Evolutionary conservation across 2,113 vertebrate species (phyloP).

Genomic region (Clupea harengus): DNA sequence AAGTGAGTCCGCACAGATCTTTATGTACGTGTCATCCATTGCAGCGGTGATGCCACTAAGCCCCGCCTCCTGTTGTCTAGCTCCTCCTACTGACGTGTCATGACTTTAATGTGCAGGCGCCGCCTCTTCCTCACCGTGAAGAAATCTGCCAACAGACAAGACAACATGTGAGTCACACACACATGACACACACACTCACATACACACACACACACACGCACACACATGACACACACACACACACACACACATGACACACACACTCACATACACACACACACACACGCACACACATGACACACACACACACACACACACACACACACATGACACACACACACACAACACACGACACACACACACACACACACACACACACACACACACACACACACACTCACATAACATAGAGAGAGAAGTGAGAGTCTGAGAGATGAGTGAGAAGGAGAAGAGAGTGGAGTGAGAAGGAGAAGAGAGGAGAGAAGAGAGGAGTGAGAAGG

Average conservation of each 20-base stretch:
- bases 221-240: background rate
- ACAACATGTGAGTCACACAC: background rate
- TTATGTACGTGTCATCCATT: constrained; percentile 40
- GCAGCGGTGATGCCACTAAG: constrained; percentile 37
- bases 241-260: too few species aligned
- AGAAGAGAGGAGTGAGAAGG: too few species aligned
- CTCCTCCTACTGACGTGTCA: constrained; percentile 54
- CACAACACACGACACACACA: too few species aligned
- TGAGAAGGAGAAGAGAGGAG: too few species aligned
- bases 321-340: too few species aligned
- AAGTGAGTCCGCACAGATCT: constrained; percentile 56
- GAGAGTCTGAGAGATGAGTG: too few species aligned
- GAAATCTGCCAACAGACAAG: constrained; percentile 62
- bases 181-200: background rate
- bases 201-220: background rate
- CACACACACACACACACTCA: too few species aligned
- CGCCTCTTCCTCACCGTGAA: constrained; percentile 70
- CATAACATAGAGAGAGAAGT: too few species aligned
- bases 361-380: background rate
- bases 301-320: too few species aligned
- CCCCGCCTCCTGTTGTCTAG: constrained; percentile 29
- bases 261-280: too few species aligned
- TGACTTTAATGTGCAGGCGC: constrained; percentile 58
- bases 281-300: background rate
- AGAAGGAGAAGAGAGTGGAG: too few species aligned